These are phyloP conservation scores for Ophion costatus DNA, from an alignment of 2,888 invertebrate genomes.

Conservation along the genomic window DNA sequence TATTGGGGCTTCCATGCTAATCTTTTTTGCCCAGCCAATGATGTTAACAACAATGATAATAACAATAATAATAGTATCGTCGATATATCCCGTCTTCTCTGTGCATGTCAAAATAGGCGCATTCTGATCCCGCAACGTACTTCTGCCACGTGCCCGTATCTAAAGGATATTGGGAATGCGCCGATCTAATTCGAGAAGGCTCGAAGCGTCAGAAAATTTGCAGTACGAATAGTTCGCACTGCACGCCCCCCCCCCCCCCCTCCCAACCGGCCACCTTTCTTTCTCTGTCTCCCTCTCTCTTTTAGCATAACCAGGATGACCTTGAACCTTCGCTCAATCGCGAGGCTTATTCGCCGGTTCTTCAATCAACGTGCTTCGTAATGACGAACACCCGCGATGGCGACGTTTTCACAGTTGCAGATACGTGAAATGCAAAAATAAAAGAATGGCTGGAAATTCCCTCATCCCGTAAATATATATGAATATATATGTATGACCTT, in stretches of 20 bases:
- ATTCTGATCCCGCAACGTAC: neutral
- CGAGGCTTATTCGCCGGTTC: conserved; percentile 1
- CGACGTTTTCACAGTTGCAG: neutral
- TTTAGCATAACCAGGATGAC: conserved; percentile 23
- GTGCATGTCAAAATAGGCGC: neutral
- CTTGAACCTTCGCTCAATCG: conserved; percentile 51
- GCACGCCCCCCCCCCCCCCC: neutral
- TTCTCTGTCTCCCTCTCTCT: neutral
- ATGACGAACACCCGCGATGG: conserved; percentile 12
- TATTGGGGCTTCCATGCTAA: no score
- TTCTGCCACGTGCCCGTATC: neutral
- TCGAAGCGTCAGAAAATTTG: conserved; percentile 27
- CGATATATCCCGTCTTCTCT: neutral
- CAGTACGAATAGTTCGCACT: conserved; percentile 28
- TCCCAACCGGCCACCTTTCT: no score
- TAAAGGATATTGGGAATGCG: conserved; percentile 11
- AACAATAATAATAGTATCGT: no score
- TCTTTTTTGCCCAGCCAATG: no score
- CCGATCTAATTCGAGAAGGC: conserved; percentile 55
- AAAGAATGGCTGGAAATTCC: neutral
- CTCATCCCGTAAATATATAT: neutral
- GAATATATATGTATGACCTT: neutral
- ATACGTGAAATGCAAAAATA: neutral
- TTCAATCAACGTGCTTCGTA: conserved; percentile 31
- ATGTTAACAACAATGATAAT: no score